These are phyloP conservation scores for Syngnathoides biaculeatus DNA, from an alignment of 2,113 vertebrate species.

Conservation along the genomic window DNA sequence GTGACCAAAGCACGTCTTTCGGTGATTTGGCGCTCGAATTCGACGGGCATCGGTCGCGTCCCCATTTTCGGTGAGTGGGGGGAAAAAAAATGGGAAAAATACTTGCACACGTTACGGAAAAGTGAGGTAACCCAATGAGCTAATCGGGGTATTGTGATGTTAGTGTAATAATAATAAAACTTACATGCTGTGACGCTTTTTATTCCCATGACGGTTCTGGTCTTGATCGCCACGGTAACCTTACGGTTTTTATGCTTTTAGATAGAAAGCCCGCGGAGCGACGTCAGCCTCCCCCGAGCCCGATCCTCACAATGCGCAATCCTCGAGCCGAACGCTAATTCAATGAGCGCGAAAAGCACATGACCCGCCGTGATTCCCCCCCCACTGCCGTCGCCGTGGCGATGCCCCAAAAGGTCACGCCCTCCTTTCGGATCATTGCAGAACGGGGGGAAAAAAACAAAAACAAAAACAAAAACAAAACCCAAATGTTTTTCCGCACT, in stretches of 20 bases:
- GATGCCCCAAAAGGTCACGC: neutral
- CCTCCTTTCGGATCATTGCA: neutral
- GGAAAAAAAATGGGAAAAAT: no score
- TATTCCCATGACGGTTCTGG: constrained; percentile 5
- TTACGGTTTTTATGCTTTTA: neutral
- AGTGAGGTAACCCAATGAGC: no score
- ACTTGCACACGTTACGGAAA: neutral
- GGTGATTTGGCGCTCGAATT: no score
- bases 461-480: no score
- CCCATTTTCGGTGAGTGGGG: no score
- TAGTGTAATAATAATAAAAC: constrained; percentile 2
- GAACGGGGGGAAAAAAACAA: no score
- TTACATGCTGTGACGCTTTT: constrained; percentile 30
- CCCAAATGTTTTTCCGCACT: constrained; percentile 10
- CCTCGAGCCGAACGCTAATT: neutral
- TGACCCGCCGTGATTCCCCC: constrained; percentile 28
- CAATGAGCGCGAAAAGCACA: no score
- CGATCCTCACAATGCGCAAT: neutral
- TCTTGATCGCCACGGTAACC: neutral
- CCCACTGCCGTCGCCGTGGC: neutral
- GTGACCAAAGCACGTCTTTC: no score
- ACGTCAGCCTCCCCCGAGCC: neutral
- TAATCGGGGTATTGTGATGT: no score
- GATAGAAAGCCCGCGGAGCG: no score
- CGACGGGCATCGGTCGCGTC: no score